Base-by-base conservation (phyloP, 2,797 vertebrate genomes). In the Cyprinella venusta region DNA sequence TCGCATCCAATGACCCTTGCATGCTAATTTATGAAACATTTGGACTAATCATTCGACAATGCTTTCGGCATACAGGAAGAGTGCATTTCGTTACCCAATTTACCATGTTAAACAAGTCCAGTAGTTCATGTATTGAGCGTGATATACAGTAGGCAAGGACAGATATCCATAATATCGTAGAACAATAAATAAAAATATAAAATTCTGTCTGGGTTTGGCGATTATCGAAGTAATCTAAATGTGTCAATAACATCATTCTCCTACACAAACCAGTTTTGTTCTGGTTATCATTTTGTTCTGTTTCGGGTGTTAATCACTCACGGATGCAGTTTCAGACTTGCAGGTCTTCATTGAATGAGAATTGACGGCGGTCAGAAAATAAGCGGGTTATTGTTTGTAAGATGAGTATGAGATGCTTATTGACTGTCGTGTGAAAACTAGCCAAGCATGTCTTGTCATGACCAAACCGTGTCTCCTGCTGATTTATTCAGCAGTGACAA, bases 271-370 rank as follows among this genome's bases (percentile, higher is more conserved):
- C 30, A 13, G 4, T 54, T 54, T 45, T 38, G n/a, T 64, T 38
- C 24, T 52, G 6, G 1, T 40, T 30, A 2, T 74, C 67, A n/a
- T n/a, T n/a, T n/a, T 65, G 9, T 56, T 19, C 4, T 61, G 0
- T 61, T 70, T 9, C 7, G 48, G 5, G 16, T 81, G 70, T 78
- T 24, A 72, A n/a, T 75, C 9, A n/a, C 63, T 78, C 48, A 40
- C 48, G 52, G 40, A 76, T 74, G 26, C 87, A 71, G 76, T 79
- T 88, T 86, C 64, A 88, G 82, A 82, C 75, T 79, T 84, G 77
- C 26, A 81, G 18, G 65, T 38, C 2, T 5, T 76, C 52, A 70
- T 81, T 65, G 83, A 67, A 26, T 74, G 8, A 74, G 45, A 33
- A 40, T 56, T 78, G 74, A 38, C n/a, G 40, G 69, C 38, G 48